These are phyloP conservation scores for Tryphoninae sp. DNA, from an alignment of 2,888 invertebrate genomes.

Conservation along the genomic window DNA sequence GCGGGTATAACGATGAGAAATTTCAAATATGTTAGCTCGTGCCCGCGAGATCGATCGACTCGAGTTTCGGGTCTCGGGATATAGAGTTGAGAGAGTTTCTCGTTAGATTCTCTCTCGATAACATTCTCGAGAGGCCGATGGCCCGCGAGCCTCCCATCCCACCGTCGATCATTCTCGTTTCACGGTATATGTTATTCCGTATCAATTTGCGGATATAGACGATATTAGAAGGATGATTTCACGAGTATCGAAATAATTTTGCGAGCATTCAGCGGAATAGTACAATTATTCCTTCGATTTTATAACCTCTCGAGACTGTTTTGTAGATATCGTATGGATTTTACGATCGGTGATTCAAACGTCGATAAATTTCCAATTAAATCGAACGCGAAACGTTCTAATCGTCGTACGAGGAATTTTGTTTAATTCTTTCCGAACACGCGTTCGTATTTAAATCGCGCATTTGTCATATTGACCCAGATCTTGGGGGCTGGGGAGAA, in stretches of 20 bases:
- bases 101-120: conserved; percentile 31
- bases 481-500: conserved; percentile 26
- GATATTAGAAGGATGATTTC: too few species aligned
- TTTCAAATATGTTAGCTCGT: conserved; percentile 55
- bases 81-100: conserved; percentile 14
- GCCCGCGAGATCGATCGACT: conserved; percentile 54
- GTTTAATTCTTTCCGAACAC: not conserved
- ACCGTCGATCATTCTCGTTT: too few species aligned
- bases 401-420: not conserved
- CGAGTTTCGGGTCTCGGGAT: conserved; percentile 26
- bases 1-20: conserved; percentile 55
- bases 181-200: too few species aligned
- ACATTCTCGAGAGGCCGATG: conserved; percentile 35
- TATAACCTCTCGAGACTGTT: too few species aligned
- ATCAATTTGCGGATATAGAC: too few species aligned
- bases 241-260: too few species aligned
- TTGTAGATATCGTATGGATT: too few species aligned
- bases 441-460: conserved; percentile 1
- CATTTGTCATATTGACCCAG: conserved; percentile 65
- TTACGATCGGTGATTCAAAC: not conserved
- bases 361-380: not conserved
- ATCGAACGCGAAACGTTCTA: not conserved
- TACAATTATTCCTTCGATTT: too few species aligned
- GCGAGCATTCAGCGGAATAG: too few species aligned
- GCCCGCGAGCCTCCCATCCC: not conserved